Evolutionary conservation across 1,140 invertebrate species (phyloP).

Genomic region (Eulimnadia texana): DNA sequence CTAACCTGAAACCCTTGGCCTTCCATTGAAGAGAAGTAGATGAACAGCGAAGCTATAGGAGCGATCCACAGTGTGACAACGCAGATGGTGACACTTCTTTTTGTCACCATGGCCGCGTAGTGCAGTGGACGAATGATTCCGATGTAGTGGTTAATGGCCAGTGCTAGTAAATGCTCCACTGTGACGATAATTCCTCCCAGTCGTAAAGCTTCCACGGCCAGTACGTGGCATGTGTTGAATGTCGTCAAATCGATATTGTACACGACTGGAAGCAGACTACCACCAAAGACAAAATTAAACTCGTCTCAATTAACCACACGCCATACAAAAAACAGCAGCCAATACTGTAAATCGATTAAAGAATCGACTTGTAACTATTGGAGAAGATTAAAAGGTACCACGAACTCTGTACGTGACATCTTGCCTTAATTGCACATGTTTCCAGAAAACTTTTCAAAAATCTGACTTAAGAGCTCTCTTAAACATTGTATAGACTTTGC

Average conservation of each 20-base stretch:
- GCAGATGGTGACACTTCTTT: constrained; percentile 30
- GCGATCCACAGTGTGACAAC: constrained; percentile 38
- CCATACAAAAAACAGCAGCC: too few relatives aligned
- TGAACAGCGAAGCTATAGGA: constrained; percentile 35
- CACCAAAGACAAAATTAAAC: not conserved
- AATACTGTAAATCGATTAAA: too few relatives aligned
- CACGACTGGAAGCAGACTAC: constrained; percentile 2
- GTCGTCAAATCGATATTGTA: constrained; percentile 9
- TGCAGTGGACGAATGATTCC: constrained; percentile 45
- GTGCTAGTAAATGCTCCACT: constrained; percentile 43
- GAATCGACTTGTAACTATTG: too few relatives aligned
- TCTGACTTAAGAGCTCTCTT: too few relatives aligned
- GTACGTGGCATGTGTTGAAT: constrained; percentile 24
- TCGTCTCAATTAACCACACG: too few relatives aligned
- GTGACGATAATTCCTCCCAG: constrained; percentile 41
- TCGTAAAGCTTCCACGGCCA: constrained; percentile 36
- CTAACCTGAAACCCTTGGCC: constrained; percentile 31
- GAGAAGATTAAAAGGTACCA: too few relatives aligned
- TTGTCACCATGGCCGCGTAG: constrained; percentile 40
- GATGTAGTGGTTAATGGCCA: constrained; percentile 52
- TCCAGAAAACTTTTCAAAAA: too few relatives aligned
- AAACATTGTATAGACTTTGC: too few relatives aligned
- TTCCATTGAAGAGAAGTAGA: constrained; percentile 34
- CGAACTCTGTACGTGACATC: too few relatives aligned
- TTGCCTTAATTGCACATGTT: too few relatives aligned